Evolutionary conservation across 2,888 invertebrate genomes (phyloP).

Genomic region (Erynnis tages): DNA sequence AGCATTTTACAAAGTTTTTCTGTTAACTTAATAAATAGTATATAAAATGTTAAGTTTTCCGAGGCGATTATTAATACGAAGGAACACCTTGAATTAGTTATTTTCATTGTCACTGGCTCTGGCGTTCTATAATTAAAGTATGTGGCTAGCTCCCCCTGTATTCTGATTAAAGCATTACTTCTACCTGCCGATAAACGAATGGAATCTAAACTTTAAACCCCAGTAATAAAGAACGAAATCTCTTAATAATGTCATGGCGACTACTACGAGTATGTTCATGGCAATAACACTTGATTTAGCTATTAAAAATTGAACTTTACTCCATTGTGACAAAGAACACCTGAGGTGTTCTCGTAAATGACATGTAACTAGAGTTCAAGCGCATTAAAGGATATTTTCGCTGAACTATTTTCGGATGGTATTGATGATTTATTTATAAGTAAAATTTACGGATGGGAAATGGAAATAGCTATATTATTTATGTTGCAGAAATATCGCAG

Average conservation of each 20-base stretch:
- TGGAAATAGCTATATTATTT: slow-evolving; percentile 6
- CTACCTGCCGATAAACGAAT: not conserved
- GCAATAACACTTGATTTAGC: not conserved
- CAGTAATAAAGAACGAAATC: not conserved
- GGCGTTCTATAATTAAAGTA: slow-evolving; percentile 52
- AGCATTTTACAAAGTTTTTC: not conserved
- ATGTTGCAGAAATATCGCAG: too few species aligned
- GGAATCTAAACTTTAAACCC: not conserved
- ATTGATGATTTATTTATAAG: slow-evolving; percentile 40
- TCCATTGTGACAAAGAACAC: slow-evolving; percentile 11
- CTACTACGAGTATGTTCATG: not conserved
- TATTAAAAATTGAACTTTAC: slow-evolving; percentile 23
- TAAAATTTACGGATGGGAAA: slow-evolving; percentile 30
- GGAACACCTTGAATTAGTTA: slow-evolving; percentile 30
- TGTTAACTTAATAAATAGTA: too few species aligned
- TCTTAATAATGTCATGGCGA: not conserved
- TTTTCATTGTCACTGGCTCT: slow-evolving; percentile 54
- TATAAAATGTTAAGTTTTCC: too few species aligned
- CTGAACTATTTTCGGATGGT: slow-evolving; percentile 38
- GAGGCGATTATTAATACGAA: too few species aligned
- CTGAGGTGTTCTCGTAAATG: not conserved
- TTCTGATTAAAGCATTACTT: slow-evolving; percentile 37
- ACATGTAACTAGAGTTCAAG: slow-evolving; percentile 32
- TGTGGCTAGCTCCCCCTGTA: slow-evolving; percentile 41
- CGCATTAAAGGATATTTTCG: slow-evolving; percentile 39